Conservation (phyloP, 1,140 invertebrate species). For the Pachypsylla venusta region DNA sequence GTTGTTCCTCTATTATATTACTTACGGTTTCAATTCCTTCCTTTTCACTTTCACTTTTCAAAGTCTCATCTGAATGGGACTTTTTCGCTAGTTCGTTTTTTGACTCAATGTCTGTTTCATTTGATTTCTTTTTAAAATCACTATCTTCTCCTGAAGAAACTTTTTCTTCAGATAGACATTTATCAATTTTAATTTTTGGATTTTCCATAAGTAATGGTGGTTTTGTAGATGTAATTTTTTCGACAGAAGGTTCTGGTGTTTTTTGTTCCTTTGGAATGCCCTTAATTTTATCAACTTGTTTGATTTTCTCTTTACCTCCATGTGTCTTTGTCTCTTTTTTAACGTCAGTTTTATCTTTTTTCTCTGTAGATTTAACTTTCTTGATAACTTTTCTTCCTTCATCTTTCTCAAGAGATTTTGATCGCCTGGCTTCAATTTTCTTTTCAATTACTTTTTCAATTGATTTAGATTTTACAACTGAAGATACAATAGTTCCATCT, state of each 20-base stretch:
- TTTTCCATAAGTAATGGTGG: background rate
- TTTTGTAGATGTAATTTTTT: too few species aligned
- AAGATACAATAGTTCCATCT: background rate
- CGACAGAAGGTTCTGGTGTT: background rate
- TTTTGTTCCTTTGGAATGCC: background rate
- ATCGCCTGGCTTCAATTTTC: slow-evolving; percentile 2
- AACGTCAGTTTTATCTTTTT: background rate
- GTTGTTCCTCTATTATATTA: background rate
- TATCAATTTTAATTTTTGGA: slow-evolving; percentile 1
- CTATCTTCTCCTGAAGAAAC: background rate
- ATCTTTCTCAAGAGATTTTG: slow-evolving; percentile 4
- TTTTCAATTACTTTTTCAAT: background rate
- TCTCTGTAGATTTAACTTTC: background rate
- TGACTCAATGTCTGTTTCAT: background rate
- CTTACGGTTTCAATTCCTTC: background rate
- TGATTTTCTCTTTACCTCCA: background rate
- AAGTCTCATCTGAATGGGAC: background rate
- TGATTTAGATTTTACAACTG: background rate
- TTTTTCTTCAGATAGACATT: background rate
- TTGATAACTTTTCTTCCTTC: background rate
- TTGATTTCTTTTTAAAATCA: background rate
- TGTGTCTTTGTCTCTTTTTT: background rate
- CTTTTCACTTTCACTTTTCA: background rate
- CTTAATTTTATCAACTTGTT: background rate
- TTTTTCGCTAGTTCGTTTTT: background rate